phyloP scores from a whole-genome alignment of 1,140 invertebrate genomes.

The Papilio dardanus region DNA sequence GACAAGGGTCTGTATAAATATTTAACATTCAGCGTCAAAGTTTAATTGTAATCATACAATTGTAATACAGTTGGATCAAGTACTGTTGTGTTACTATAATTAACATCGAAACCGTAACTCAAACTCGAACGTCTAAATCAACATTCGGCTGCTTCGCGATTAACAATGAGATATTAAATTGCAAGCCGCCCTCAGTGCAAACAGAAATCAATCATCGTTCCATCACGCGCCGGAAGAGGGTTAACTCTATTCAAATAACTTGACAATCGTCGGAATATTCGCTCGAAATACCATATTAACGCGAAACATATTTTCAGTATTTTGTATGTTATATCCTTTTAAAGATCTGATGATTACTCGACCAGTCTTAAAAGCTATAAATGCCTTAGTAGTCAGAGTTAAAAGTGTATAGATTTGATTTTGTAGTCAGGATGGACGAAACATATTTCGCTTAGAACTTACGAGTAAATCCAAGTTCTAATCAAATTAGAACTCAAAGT shows the following conservation, averaged over 20 bases:
- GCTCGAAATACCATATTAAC: slow-evolving; percentile 38
- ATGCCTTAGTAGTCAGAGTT: no score
- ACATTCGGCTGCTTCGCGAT: slow-evolving; percentile 55
- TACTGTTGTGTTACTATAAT: slow-evolving; percentile 59
- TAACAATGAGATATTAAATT: slow-evolving; percentile 81
- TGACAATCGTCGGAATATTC: slow-evolving; percentile 62
- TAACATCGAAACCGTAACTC: slow-evolving; percentile 54
- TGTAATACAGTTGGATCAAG: slow-evolving; percentile 21
- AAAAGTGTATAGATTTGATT: no score
- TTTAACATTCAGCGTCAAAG: slow-evolving; percentile 16
- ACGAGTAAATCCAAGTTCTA: not conserved
- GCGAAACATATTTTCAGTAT: not conserved
- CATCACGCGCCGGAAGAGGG: slow-evolving; percentile 66
- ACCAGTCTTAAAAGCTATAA: no score
- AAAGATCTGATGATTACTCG: no score
- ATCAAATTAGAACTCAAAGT: not conserved
- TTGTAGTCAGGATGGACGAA: no score
- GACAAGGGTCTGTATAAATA: not conserved
- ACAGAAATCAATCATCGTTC: slow-evolving; percentile 80
- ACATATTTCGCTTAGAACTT: no score
- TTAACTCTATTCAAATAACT: slow-evolving; percentile 74
- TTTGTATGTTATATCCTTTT: no score
- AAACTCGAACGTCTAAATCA: slow-evolving; percentile 49
- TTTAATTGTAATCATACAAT: slow-evolving; percentile 34
- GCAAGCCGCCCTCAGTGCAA: slow-evolving; percentile 71